Base-by-base conservation (phyloP, 2,797 vertebrate genomes). In the Limosa lapponica region DNA sequence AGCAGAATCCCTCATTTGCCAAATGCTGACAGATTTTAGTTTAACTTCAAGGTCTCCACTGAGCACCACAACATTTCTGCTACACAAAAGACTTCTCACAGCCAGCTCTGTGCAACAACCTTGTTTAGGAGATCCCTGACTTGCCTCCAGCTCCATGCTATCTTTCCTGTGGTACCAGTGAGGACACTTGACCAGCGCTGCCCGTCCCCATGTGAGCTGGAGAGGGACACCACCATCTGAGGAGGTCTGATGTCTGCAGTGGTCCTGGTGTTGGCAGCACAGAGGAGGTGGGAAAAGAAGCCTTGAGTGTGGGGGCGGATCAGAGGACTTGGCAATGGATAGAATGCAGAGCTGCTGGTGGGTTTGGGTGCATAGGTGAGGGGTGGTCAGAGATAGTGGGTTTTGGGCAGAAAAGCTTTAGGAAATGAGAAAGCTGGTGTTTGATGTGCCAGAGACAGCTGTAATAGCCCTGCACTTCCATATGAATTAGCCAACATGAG, bases 151-250 rank as follows among this genome's bases (percentile, higher is more conserved):
- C 24, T 74, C 25, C 13, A 7, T 52, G 44, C 5, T 11, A 13
- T 34, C n/a, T 57, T 62, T 82, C 59, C 23, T 17, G 11, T 54
- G 3, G 1, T 37, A 43, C 25, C 48, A 22, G 23, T 11, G 36
- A 81, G 52, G 44, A 67, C 32, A 55, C 11, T 64, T 25, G 10
- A 24, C 25, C 39, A 43, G 39, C 0, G 6, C 7, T 70, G n/a
- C 61, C 23, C 2, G 1, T 23, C 49, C 57, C 24, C 0, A 1
- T 43, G 49, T 52, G 69, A 30, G 51, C 30, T 46, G 70, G 30
- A 59, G 11, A 73, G 16, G n/a, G 36, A 36, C 10, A 44, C 16
- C 13, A 25, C 36, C n/a, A 14, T 23, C 59, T 0, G 0, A 52
- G 48, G 32, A 72, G 2, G 4, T 66, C 48, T 84, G 54, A 48